Percentiles rank a stretch among this genome's conserved stretches.
phyloP scores from a whole-genome alignment of 2,888 invertebrate genomes.

The Micropterix aruncella region DNA sequence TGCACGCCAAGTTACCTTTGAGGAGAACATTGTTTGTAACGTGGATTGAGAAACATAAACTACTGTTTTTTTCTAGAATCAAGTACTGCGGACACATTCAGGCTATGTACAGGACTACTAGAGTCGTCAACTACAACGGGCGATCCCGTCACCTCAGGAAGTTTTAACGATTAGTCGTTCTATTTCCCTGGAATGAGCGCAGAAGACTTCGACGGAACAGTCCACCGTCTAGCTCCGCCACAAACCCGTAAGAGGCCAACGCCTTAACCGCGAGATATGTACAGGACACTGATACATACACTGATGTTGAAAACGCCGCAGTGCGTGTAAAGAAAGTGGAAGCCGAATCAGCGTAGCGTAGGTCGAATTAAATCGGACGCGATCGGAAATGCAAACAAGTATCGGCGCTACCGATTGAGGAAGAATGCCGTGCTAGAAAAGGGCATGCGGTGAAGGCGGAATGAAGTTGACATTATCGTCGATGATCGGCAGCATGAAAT shows the following conservation, averaged over 20 bases:
- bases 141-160: too few relatives aligned
- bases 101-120: too few relatives aligned
- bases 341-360: background rate
- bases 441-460: background rate
- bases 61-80: background rate
- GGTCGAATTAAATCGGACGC: background rate
- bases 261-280: too few relatives aligned
- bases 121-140: background rate
- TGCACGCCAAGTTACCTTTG: too few relatives aligned
- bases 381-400: background rate
- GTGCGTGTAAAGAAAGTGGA: background rate
- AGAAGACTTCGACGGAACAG: too few relatives aligned
- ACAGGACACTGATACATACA: too few relatives aligned
- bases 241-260: too few relatives aligned
- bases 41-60: background rate
- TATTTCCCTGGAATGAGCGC: too few relatives aligned
- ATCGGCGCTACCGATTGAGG: background rate
- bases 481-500: background rate
- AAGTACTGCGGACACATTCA: background rate
- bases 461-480: background rate
- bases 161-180: too few relatives aligned
- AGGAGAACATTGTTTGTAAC: background rate
- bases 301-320: background rate
- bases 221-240: too few relatives aligned
- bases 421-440: background rate